A percentile compares a stretch with the other conserved stretches of the same genome.
Evolutionary conservation across 2,888 invertebrate species (phyloP).

Genomic region (Uropetala carovei): DNA sequence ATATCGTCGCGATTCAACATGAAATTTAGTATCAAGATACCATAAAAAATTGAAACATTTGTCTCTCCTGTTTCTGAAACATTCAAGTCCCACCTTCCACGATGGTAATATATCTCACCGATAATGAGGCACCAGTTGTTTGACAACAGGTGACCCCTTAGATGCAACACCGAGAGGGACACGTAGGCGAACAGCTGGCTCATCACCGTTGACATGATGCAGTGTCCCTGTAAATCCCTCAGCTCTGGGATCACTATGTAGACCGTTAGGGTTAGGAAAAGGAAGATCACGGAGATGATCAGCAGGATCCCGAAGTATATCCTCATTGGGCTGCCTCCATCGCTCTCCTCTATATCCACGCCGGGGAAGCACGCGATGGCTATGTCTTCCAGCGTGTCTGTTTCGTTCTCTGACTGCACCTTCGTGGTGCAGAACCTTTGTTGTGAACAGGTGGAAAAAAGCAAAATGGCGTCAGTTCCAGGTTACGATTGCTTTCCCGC

Average conservation of each 20-base stretch:
- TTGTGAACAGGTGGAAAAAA: slow-evolving; percentile 52
- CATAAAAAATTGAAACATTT: too few species aligned
- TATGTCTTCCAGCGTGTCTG: slow-evolving; percentile 67
- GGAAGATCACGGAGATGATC: slow-evolving; percentile 79
- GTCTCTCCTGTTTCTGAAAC: too few species aligned
- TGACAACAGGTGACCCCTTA: slow-evolving; percentile 73
- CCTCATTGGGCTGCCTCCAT: not conserved
- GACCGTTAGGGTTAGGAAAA: slow-evolving; percentile 79
- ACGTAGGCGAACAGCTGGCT: slow-evolving; percentile 80
- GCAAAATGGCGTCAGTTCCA: not conserved
- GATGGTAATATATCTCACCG: slow-evolving; percentile 73
- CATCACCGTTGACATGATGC: slow-evolving; percentile 80
- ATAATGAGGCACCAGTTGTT: slow-evolving; percentile 76
- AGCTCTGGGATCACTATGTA: slow-evolving; percentile 81
- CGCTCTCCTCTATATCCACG: slow-evolving; percentile 66
- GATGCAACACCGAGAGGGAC: slow-evolving; percentile 79
- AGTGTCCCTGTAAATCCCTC: slow-evolving; percentile 81
- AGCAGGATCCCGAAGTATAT: slow-evolving; percentile 70
- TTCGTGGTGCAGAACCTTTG: slow-evolving; percentile 73
- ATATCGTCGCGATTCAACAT: too few species aligned
- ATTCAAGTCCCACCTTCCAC: not conserved
- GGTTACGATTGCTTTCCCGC: too few species aligned
- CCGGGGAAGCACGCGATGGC: slow-evolving; percentile 73
- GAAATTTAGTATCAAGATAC: too few species aligned
- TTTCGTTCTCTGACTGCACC: slow-evolving; percentile 66